These are phyloP conservation scores for Conistra vaccinii DNA, from an alignment of 2,888 invertebrate genomes.

Conservation along the genomic window DNA sequence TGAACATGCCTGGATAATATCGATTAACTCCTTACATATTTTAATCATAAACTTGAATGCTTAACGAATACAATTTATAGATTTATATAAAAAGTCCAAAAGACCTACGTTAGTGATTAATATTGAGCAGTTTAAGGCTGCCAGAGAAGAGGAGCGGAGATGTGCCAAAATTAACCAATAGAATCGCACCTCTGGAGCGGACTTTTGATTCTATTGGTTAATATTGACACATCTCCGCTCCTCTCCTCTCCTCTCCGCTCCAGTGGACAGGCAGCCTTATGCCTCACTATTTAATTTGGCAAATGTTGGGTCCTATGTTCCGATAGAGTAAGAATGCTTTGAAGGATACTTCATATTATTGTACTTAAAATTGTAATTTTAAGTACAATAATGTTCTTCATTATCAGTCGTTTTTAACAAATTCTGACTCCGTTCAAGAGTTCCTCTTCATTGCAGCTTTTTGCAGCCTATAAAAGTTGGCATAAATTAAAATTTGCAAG, in stretches of 20 bases:
- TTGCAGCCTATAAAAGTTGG: conserved; percentile 3
- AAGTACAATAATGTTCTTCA: not conserved
- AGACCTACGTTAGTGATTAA: not conserved
- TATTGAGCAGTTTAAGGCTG: no score
- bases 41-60: not conserved
- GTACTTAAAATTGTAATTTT: no score
- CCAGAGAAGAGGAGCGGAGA: no score
- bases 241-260: no score
- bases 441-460: conserved; percentile 10
- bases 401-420: not conserved
- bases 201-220: no score
- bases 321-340: no score
- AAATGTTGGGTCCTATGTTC: not conserved
- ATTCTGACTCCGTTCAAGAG: not conserved
- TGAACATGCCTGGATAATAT: conserved; percentile 1
- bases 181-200: no score
- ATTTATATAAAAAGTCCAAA: not conserved
- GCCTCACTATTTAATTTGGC: not conserved
- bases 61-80: not conserved
- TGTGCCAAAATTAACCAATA: no score
- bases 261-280: no score
- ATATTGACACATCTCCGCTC: no score
- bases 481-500: conserved; percentile 21
- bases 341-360: no score
- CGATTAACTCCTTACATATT: conserved; percentile 1